phyloP scores from a whole-genome alignment of 2,888 invertebrate genomes.

The Tuberolachnus salignus region DNA sequence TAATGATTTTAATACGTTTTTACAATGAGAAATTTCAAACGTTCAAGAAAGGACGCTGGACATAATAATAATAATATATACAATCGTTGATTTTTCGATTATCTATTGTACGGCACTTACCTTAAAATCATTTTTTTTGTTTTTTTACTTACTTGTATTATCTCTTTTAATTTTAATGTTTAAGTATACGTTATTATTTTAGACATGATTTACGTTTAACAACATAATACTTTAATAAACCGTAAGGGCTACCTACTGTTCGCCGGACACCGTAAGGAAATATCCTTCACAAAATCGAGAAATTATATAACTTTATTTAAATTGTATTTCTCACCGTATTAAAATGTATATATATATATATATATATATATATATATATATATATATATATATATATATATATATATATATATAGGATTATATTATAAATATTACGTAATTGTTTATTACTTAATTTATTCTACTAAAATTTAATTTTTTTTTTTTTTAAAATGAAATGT shows the following conservation, averaged over 20 bases:
- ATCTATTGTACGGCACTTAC: background rate
- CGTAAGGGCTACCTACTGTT: constrained; percentile 26
- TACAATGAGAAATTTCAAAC: background rate
- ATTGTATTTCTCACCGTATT: background rate
- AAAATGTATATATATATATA: no score
- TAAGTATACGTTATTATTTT: constrained; percentile 16
- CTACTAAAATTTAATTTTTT: background rate
- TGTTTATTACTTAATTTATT: constrained; percentile 1
- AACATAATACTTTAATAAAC: constrained; percentile 20
- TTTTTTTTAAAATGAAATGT: background rate
- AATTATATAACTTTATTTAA: constrained; percentile 6
- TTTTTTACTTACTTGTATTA: background rate
- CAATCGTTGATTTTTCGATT: constrained; percentile 32
- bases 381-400: no score
- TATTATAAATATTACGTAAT: background rate
- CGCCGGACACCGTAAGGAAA: background rate
- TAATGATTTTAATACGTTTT: constrained; percentile 33
- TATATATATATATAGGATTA: no score
- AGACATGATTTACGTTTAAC: constrained; percentile 42
- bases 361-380: no score
- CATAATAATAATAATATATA: background rate
- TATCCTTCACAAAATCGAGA: constrained; percentile 8
- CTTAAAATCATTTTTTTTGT: background rate
- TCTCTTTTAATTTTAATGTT: background rate
- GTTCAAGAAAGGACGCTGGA: constrained; percentile 14